These are phyloP conservation scores for Trichogramma dendrolimi DNA, from an alignment of 2,888 invertebrate species.

Conservation along the genomic window DNA sequence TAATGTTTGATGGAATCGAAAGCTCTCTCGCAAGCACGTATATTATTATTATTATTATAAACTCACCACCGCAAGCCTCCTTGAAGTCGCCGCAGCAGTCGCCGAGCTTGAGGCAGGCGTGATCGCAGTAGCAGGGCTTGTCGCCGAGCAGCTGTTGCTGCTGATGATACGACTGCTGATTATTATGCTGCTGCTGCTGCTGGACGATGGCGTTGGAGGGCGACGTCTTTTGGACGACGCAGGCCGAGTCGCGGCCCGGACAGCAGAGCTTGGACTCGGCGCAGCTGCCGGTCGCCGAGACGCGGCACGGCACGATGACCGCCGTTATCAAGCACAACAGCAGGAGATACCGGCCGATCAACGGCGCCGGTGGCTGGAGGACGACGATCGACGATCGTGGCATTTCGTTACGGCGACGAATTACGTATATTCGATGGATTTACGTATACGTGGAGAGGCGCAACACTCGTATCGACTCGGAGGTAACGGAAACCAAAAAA, in stretches of 20 bases:
- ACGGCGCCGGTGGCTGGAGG: neutral
- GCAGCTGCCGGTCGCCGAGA: slow-evolving; percentile 65
- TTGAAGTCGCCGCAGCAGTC: slow-evolving; percentile 88
- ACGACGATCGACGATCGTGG: too few relatives aligned
- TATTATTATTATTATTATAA: too few relatives aligned
- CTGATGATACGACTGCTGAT: too few relatives aligned
- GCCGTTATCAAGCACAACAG: neutral
- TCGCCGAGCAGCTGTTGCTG: slow-evolving; percentile 67
- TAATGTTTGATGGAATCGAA: too few relatives aligned
- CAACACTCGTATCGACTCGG: too few relatives aligned
- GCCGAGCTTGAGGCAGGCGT: slow-evolving; percentile 81
- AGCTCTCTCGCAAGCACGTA: too few relatives aligned
- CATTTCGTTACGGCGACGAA: too few relatives aligned
- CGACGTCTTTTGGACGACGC: slow-evolving; percentile 85
- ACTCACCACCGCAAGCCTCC: slow-evolving; percentile 77
- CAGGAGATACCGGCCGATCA: neutral
- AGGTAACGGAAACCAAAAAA: neutral
- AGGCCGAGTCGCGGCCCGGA: slow-evolving; percentile 81
- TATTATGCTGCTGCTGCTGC: too few relatives aligned
- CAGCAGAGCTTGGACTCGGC: slow-evolving; percentile 80
- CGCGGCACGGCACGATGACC: neutral
- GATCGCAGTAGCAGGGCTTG: slow-evolving; percentile 89
- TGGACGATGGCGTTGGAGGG: slow-evolving; percentile 68
- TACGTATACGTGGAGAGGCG: too few relatives aligned
- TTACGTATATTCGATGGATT: too few relatives aligned